Conservation (phyloP, 2,888 invertebrate species). For the Xestia c-nigrum region DNA sequence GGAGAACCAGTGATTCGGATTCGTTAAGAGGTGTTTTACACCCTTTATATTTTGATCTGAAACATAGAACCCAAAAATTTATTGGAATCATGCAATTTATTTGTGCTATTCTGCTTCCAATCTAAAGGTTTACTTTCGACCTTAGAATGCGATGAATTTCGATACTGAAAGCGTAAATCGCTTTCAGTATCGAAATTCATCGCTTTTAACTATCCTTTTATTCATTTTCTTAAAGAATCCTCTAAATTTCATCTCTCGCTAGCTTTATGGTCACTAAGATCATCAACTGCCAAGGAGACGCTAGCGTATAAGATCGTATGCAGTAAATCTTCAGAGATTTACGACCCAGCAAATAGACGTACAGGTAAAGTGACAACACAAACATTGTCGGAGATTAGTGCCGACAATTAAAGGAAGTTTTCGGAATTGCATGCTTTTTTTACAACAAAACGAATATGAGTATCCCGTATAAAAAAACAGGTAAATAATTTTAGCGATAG, state of each 20-base stretch:
- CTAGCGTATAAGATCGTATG: slow-evolving; percentile 25
- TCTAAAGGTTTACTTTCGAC: not conserved
- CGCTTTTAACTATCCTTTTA: not conserved
- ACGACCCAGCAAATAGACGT: slow-evolving; percentile 54
- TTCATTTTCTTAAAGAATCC: not conserved
- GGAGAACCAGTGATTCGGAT: too few species aligned
- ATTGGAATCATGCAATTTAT: not conserved
- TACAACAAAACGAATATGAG: not conserved
- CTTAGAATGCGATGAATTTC: too few species aligned
- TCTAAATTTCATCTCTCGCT: not conserved
- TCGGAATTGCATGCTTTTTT: slow-evolving; percentile 20
- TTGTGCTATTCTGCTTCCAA: not conserved
- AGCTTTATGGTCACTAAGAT: slow-evolving; percentile 33
- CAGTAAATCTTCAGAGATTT: slow-evolving; percentile 56
- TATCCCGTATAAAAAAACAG: slow-evolving; percentile 6
- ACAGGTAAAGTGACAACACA: slow-evolving; percentile 58
- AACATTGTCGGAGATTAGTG: slow-evolving; percentile 47
- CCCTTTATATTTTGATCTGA: not conserved
- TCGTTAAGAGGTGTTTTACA: too few species aligned
- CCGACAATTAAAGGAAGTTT: slow-evolving; percentile 33
- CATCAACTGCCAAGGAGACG: slow-evolving; percentile 37
- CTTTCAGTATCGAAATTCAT: not conserved
- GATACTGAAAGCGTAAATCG: too few species aligned
- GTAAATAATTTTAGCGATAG: not conserved
- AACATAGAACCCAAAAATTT: not conserved